A percentile compares a stretch with the other conserved stretches of the same genome.
phyloP scores from a whole-genome alignment of 1,140 invertebrate genomes.

The Metaphire vulgaris region DNA sequence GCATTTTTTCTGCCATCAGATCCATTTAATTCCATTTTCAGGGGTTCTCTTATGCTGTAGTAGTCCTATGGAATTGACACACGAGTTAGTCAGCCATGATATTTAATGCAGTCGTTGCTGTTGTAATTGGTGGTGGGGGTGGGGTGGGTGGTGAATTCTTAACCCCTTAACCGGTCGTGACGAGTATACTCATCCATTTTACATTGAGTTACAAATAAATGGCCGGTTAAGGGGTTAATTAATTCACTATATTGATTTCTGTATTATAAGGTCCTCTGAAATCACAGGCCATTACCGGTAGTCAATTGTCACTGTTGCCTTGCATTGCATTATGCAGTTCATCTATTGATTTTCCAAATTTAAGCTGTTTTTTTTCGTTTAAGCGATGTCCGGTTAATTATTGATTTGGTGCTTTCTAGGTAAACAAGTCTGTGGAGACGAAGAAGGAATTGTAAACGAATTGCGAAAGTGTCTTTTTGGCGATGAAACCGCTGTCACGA shows the following conservation, averaged over 20 bases:
- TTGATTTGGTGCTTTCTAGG: neutral
- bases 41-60: neutral
- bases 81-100: too few relatives aligned
- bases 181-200: too few relatives aligned
- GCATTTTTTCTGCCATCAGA: too few relatives aligned
- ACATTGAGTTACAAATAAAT: too few relatives aligned
- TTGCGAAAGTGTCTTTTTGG: neutral
- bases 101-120: too few relatives aligned
- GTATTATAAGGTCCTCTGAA: too few relatives aligned
- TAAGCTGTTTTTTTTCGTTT: neutral
- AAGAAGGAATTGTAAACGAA: neutral
- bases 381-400: too few relatives aligned
- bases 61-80: neutral
- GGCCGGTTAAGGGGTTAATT: neutral
- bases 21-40: neutral
- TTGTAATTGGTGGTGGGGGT: too few relatives aligned
- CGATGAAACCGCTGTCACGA: neutral
- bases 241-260: neutral
- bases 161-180: too few relatives aligned
- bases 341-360: neutral
- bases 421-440: neutral
- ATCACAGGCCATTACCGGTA: neutral
- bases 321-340: neutral
- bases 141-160: too few relatives aligned
- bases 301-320: neutral